Evolutionary conservation across 2,888 invertebrate species (phyloP).

Genomic region (Lutraria lutraria): DNA sequence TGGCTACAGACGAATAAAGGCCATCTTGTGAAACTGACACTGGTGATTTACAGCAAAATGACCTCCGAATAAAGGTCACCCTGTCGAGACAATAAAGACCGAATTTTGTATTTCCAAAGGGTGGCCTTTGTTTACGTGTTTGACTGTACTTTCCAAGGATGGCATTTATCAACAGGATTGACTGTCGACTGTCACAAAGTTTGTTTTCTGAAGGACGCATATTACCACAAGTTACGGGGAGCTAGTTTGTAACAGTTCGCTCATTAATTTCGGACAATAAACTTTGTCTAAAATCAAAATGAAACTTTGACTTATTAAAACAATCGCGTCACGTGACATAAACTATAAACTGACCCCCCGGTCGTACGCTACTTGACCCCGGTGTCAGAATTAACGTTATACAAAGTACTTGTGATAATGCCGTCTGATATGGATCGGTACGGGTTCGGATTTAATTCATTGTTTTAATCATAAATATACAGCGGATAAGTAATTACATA

Average conservation of each 20-base stretch:
- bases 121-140: no score
- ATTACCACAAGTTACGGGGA: neutral
- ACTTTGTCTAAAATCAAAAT: neutral
- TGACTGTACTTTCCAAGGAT: no score
- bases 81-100: no score
- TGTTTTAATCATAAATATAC: neutral
- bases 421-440: neutral
- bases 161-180: no score
- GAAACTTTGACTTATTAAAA: neutral
- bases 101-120: no score
- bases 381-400: neutral
- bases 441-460: neutral
- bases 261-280: neutral
- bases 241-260: neutral
- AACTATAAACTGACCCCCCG: neutral
- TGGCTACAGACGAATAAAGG: no score
- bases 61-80: no score
- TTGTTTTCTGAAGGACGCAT: neutral
- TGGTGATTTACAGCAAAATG: no score
- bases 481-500: neutral
- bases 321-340: neutral
- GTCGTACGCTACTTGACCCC: neutral
- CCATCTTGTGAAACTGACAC: no score
- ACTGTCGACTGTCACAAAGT: neutral
- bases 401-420: neutral